phyloP scores from a whole-genome alignment of 2,797 vertebrate species.

The Danio jaintianensis region DNA sequence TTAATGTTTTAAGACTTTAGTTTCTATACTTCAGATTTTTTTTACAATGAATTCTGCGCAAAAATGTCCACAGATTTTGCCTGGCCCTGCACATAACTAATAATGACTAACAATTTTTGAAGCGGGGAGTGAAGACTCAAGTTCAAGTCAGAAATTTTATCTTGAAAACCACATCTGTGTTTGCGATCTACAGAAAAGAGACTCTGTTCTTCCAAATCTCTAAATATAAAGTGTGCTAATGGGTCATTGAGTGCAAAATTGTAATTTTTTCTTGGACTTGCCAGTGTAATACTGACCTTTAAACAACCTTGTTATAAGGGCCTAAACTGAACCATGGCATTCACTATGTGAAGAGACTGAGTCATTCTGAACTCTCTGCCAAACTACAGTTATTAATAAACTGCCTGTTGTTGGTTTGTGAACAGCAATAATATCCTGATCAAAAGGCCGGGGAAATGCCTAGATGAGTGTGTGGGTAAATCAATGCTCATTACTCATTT shows the following conservation, averaged over 20 bases:
- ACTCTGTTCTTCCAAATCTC: slow-evolving; percentile 3
- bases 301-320: slow-evolving; percentile 61
- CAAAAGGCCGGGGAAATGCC: slow-evolving; percentile 47
- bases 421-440: slow-evolving; percentile 66
- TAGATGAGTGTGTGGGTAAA: neutral
- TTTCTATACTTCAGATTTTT: too few species aligned
- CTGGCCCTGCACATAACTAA: neutral
- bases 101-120: neutral
- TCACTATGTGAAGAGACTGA: slow-evolving; percentile 70
- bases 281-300: slow-evolving; percentile 62
- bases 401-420: slow-evolving; percentile 72
- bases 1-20: too few species aligned
- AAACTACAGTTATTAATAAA: slow-evolving; percentile 78
- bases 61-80: neutral
- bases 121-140: neutral
- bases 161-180: neutral
- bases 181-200: neutral
- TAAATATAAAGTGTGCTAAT: neutral
- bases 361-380: slow-evolving; percentile 67
- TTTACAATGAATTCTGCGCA: too few species aligned
- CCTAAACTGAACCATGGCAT: slow-evolving; percentile 60
- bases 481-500: neutral
- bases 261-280: slow-evolving; percentile 5
- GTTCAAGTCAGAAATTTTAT: neutral
- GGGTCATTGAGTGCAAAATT: neutral